Evolutionary conservation across 2,797 vertebrate species (phyloP).

Genomic region (Dallia pectoralis): DNA sequence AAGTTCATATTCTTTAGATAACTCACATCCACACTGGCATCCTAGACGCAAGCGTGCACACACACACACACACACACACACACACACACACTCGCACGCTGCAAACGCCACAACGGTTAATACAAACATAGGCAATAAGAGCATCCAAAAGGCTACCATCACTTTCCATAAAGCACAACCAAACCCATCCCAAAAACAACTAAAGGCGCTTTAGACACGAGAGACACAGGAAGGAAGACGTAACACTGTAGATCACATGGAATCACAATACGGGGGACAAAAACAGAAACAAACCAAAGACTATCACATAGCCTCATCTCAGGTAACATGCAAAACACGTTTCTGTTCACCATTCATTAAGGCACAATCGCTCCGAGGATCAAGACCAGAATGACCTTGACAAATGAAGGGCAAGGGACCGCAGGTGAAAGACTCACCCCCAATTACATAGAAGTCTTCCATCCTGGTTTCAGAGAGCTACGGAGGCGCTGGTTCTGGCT

Average conservation of each 20-base stretch:
- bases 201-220: conserved; percentile 6
- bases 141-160: conserved; percentile 36
- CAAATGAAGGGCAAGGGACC: background rate
- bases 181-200: conserved; percentile 27
- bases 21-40: conserved; percentile 59
- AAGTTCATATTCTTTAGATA: conserved; percentile 47
- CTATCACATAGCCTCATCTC: background rate
- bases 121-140: conserved; percentile 42
- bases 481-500: background rate
- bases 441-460: background rate
- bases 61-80: conserved; percentile 47
- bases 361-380: conserved; percentile 6
- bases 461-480: background rate
- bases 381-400: conserved; percentile 27
- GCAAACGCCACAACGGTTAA: conserved; percentile 47
- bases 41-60: too few relatives aligned
- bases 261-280: conserved; percentile 52
- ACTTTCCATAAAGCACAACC: conserved; percentile 45
- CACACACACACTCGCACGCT: conserved; percentile 55
- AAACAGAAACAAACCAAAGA: conserved; percentile 23
- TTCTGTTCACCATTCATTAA: background rate
- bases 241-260: conserved; percentile 45
- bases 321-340: conserved; percentile 14
- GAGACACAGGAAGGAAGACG: conserved; percentile 13
- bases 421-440: background rate